These are phyloP conservation scores for Centropus bengalensis DNA, from an alignment of 2,113 vertebrate genomes.

Conservation along the genomic window DNA sequence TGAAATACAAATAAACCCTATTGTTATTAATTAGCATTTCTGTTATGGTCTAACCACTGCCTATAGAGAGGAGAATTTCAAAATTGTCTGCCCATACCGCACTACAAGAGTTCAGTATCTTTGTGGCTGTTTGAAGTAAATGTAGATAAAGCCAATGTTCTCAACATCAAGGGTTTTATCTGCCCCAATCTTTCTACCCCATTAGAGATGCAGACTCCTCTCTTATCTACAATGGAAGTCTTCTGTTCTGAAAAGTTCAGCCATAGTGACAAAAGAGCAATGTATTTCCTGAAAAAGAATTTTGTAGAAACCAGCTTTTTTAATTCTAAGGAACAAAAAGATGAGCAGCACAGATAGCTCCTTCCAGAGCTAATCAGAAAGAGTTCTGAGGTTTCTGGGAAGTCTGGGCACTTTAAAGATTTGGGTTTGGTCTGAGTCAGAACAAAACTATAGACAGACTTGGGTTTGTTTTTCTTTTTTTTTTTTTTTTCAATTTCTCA, in stretches of 20 bases:
- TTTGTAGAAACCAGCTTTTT: background rate
- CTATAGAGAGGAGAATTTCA: background rate
- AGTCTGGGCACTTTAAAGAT: background rate
- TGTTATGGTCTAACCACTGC: background rate
- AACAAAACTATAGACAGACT: background rate
- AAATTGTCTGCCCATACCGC: background rate
- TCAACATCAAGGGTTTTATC: background rate
- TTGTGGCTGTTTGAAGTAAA: background rate
- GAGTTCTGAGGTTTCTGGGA: slow-evolving; percentile 12
- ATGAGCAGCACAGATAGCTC: background rate
- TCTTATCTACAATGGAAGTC: background rate
- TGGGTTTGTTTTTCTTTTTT: background rate
- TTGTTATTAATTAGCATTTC: background rate
- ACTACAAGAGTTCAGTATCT: background rate
- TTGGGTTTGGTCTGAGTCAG: background rate
- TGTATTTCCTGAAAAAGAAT: background rate
- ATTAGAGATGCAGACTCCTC: background rate
- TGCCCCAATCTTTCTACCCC: background rate
- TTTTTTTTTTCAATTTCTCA: background rate
- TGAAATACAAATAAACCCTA: background rate
- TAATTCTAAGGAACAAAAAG: background rate
- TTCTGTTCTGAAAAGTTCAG: background rate
- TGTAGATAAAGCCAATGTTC: background rate
- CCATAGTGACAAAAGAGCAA: background rate
- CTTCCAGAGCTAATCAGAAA: background rate